A percentile compares a stretch with the other conserved stretches of the same genome.
phyloP scores from a whole-genome alignment of 2,113 vertebrate species.

The Brienomyrus longianalis region DNA sequence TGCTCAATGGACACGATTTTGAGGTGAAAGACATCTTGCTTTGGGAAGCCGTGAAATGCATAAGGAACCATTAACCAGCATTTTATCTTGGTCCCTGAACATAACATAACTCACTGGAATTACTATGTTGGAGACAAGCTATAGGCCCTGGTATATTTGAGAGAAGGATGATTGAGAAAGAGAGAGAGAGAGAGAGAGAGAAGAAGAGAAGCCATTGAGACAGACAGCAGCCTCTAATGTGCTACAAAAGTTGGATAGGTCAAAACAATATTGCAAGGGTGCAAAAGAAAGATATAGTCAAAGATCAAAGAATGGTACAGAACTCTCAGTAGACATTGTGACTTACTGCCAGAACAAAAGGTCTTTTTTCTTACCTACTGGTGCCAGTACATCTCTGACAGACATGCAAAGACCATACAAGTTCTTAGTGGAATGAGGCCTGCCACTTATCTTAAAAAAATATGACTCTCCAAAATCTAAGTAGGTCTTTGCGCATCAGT shows the following conservation, averaged over 20 bases:
- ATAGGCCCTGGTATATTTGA: not conserved
- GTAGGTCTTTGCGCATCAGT: not conserved
- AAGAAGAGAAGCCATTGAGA: not conserved
- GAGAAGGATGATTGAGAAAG: not conserved
- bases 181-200: not conserved
- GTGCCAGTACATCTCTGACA: not conserved
- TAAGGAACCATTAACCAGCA: not conserved
- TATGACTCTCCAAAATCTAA: not conserved
- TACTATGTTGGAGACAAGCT: not conserved
- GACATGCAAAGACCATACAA: not conserved
- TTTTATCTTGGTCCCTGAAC: not conserved
- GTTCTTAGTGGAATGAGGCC: not conserved
- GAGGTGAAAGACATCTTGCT: not conserved
- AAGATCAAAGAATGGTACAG: not conserved
- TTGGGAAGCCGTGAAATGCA: not conserved
- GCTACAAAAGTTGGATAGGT: not conserved
- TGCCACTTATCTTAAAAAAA: conserved; percentile 1
- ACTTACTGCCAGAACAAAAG: not conserved
- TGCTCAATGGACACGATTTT: not conserved
- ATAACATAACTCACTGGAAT: not conserved
- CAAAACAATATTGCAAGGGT: not conserved
- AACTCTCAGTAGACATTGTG: not conserved
- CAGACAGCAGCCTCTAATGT: not conserved
- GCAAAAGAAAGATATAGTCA: not conserved
- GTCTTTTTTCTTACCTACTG: not conserved